These are phyloP conservation scores for Drosophila aldrichi DNA, from an alignment of 2,888 invertebrate genomes.

Conservation along the genomic window DNA sequence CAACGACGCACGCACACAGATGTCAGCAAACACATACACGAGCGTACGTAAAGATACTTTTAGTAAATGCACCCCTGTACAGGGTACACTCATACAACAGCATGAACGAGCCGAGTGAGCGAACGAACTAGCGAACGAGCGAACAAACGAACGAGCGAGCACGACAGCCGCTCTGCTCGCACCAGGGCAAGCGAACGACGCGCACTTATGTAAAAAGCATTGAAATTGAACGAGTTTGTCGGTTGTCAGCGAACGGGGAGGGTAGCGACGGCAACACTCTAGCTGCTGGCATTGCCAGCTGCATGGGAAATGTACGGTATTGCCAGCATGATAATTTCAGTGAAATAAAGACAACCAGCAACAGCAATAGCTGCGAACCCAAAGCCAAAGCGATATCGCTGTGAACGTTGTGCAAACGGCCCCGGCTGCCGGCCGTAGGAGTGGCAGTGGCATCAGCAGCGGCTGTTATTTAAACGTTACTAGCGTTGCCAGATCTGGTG, in stretches of 20 bases:
- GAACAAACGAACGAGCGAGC: neutral
- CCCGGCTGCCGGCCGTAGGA: conserved; percentile 59
- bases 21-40: conserved; percentile 16
- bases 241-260: conserved; percentile 40
- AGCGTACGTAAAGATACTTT: conserved; percentile 32
- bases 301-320: conserved; percentile 43
- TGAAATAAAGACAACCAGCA: conserved; percentile 54
- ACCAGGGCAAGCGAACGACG: conserved; percentile 51
- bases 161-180: conserved; percentile 26
- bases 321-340: conserved; percentile 61
- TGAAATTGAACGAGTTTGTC: conserved; percentile 77
- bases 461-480: conserved; percentile 64
- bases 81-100: conserved; percentile 45
- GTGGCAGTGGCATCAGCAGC: conserved; percentile 60
- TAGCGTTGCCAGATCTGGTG: conserved; percentile 55
- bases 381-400: conserved; percentile 56
- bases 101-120: conserved; percentile 17
- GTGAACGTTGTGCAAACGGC: conserved; percentile 70
- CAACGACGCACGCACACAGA: conserved; percentile 37
- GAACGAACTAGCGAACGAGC: conserved; percentile 15
- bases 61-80: conserved; percentile 76
- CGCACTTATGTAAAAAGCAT: conserved; percentile 78
- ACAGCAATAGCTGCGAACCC: conserved; percentile 33
- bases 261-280: conserved; percentile 40
- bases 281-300: conserved; percentile 60